Evolutionary conservation across 2,797 vertebrate genomes (phyloP), one percentile per base, ranked within the genome.

Genomic region (Cynopterus sphinx): DNA sequence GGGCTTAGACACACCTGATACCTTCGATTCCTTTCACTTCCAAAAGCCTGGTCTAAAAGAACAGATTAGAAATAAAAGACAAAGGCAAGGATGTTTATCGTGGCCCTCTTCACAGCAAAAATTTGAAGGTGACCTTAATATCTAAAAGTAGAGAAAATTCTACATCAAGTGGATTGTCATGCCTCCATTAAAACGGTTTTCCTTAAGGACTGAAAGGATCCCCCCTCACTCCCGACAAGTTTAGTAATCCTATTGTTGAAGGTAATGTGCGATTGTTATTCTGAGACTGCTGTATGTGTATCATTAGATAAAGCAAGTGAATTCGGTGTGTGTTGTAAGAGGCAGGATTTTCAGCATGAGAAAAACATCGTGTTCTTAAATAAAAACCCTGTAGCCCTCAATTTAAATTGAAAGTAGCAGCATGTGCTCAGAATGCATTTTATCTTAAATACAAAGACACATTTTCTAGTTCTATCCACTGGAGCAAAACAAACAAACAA

Each of bases 41-140:
- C 55, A 33, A 82, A 31, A 94, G 12, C 74, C 86, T 81, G 55
- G 67, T 55, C 73, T 73, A n/a, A 78, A 78, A 87, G 49, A 70
- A 65, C 10, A n/a, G 11, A 92, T 28, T 73, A 84, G 95, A 84
- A 84, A 83, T 41, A 83, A 78, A 89, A 81, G 67, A 26, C 46
- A 70, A 87, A 24, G 61, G 63, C 41, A 41, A 85, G n/a, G 46
- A 67, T 63, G n/a, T 53, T 26, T 53, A 79, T 36, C 75, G 67
- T 3, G 24, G 67, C 4, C 15, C 63, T 87, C 59, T 87, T 53
- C 22, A 85, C 0, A 82, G 31, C 78, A 91, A 93, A 53, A 49
- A 31, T 36, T 53, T 55, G n/a, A 95, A 81, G 33, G 41, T 19
- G n/a, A 61, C 24, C 51, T 77, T 75, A 57, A 70, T 65, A 46